phyloP scores from a whole-genome alignment of 1,140 invertebrate genomes.

The Drosophila funebris region DNA sequence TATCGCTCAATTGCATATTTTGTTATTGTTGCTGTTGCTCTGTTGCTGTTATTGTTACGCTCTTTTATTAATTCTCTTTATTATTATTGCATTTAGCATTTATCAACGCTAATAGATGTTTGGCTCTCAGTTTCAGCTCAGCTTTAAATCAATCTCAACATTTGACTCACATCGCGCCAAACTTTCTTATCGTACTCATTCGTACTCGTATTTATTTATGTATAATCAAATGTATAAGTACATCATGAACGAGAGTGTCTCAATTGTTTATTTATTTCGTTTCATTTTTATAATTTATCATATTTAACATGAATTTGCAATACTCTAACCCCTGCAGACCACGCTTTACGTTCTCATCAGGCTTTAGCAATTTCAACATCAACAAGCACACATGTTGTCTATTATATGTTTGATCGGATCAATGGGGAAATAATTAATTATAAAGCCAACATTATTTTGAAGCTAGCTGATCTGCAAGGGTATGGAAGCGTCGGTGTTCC shows the following conservation, averaged over 20 bases:
- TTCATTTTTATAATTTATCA: conserved; percentile 36
- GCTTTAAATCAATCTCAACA: conserved; percentile 19
- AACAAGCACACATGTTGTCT: too few species aligned
- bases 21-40: conserved; percentile 39
- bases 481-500: conserved; percentile 12
- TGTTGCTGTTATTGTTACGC: conserved; percentile 24
- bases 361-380: too few species aligned
- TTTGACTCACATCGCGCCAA: conserved; percentile 10
- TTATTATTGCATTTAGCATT: conserved; percentile 1
- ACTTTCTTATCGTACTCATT: conserved; percentile 7
- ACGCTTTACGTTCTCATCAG: background rate
- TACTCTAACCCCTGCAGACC: conserved; percentile 1
- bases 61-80: conserved; percentile 6
- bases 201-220: background rate
- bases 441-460: background rate
- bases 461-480: conserved; percentile 3
- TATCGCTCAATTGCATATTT: conserved; percentile 56
- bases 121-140: conserved; percentile 36
- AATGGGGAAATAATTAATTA: background rate
- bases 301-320: conserved; percentile 9
- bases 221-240: conserved; percentile 16
- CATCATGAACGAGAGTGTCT: conserved; percentile 19
- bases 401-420: too few species aligned
- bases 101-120: conserved; percentile 57
- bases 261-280: conserved; percentile 4